Conservation (phyloP, 2,797 vertebrate genomes). For the Cryptoprocta ferox region DNA sequence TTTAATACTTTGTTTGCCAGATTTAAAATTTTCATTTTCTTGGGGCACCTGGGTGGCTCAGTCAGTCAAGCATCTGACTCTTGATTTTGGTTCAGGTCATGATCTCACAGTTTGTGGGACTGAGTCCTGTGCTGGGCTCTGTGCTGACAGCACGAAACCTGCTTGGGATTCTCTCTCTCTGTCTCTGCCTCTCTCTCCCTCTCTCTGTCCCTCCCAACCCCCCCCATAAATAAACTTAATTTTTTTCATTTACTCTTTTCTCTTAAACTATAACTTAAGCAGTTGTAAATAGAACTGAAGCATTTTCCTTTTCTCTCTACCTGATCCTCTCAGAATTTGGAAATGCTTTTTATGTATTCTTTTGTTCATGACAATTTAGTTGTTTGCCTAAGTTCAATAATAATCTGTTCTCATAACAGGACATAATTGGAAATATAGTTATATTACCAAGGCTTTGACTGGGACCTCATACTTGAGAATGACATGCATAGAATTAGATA, state of each 20-base stretch:
- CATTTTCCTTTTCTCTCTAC: neutral
- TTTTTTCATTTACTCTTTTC: neutral
- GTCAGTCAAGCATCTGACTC: no score
- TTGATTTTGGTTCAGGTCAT: no score
- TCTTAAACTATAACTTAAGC: neutral
- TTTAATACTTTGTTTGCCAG: neutral
- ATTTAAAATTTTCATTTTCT: neutral
- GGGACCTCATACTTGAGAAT: neutral
- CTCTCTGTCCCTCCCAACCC: no score
- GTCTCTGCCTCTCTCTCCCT: no score
- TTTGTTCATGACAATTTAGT: neutral
- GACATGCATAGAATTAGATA: neutral
- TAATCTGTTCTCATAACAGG: neutral
- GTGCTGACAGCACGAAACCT: no score
- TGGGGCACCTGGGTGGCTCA: no score
- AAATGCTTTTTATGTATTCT: neutral
- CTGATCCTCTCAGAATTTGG: neutral
- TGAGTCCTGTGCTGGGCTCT: no score
- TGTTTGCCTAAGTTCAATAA: neutral
- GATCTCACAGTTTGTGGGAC: no score
- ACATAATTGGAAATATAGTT: neutral
- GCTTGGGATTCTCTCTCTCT: no score
- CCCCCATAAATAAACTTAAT: no score
- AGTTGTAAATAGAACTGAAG: neutral
- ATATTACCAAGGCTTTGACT: neutral